phyloP scores from a whole-genome alignment of 2,797 vertebrate genomes.

The Pangasius mekongensis region DNA sequence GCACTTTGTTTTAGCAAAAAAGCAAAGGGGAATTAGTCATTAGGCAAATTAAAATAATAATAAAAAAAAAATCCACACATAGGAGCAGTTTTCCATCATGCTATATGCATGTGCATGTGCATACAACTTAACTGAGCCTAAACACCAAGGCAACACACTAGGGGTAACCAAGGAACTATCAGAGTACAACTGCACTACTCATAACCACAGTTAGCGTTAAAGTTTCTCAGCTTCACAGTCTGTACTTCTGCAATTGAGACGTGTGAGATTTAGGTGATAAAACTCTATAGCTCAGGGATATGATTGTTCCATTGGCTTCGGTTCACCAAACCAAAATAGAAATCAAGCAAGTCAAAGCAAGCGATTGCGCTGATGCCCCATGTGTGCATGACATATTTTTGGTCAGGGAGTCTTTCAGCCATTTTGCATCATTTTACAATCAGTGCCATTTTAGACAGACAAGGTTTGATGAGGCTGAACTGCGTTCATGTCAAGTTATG shows the following conservation, averaged over 20 bases:
- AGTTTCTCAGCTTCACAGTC: background rate
- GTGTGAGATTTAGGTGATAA: constrained; percentile 36
- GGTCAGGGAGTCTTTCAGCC: constrained; percentile 15
- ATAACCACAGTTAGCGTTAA: background rate
- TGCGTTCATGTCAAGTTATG: constrained; percentile 26
- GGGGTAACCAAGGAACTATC: background rate
- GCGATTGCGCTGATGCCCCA: constrained; percentile 48
- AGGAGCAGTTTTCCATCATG: background rate
- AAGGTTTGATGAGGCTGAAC: constrained; percentile 20
- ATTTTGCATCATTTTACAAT: constrained; percentile 22
- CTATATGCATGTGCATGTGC: background rate
- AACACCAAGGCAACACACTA: background rate
- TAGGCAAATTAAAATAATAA: background rate
- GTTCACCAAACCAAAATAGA: constrained; percentile 64
- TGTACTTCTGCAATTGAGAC: background rate
- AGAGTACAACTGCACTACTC: background rate
- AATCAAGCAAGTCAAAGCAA: constrained; percentile 62
- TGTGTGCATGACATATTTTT: constrained; percentile 52
- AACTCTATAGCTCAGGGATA: constrained; percentile 66
- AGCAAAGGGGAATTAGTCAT: background rate
- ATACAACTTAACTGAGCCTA: background rate
- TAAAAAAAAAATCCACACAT: background rate
- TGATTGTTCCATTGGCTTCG: constrained; percentile 44
- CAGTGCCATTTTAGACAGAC: background rate
- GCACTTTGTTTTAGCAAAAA: background rate